Conservation (phyloP, 1,140 invertebrate genomes). For the Hyles vespertilio region DNA sequence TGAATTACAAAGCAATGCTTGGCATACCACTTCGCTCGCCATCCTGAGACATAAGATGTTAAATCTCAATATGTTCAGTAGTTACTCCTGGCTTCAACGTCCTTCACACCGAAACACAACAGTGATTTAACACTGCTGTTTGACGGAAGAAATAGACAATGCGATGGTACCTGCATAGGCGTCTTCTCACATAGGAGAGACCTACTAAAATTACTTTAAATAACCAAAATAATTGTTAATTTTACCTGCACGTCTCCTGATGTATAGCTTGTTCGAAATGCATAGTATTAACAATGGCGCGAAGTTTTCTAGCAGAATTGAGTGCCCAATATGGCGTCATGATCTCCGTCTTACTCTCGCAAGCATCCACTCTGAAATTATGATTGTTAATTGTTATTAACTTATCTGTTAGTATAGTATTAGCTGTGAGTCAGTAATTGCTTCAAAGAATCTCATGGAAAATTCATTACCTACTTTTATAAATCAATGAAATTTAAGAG, state of each 20-base stretch:
- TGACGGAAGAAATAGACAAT: too few species aligned
- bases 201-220: not conserved
- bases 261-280: constrained; percentile 97
- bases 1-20: too few species aligned
- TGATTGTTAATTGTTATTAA: not conserved
- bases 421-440: not conserved
- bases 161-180: too few species aligned
- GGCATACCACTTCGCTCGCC: too few species aligned
- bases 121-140: too few species aligned
- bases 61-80: too few species aligned
- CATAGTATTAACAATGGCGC: constrained; percentile 95
- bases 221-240: too few species aligned
- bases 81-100: too few species aligned
- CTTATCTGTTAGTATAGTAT: not conserved
- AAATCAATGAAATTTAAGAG: too few species aligned
- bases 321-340: constrained; percentile 95
- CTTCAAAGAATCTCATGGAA: not conserved
- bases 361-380: constrained; percentile 86
- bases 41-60: too few species aligned
- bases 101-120: too few species aligned
- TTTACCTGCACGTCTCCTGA: constrained; percentile 93
- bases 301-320: constrained; percentile 92
- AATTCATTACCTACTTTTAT: not conserved
- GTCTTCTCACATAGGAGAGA: not conserved
- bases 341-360: constrained; percentile 94